A percentile compares a stretch with the other conserved stretches of the same genome.
Conservation (phyloP, 2,113 vertebrate species). For the Antechinus flavipes region DNA sequence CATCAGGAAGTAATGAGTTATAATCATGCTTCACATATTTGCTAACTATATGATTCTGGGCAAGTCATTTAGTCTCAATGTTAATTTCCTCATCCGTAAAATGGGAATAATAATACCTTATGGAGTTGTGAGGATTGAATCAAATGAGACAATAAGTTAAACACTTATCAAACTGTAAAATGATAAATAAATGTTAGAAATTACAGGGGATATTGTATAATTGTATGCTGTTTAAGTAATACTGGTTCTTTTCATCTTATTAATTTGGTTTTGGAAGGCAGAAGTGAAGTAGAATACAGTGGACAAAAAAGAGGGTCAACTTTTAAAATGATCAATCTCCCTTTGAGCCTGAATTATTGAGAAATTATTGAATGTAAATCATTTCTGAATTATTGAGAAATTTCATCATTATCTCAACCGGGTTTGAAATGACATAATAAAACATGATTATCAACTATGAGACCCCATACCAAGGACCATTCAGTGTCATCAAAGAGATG, state of each 20-base stretch:
- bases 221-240: background rate
- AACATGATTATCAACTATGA: background rate
- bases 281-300: background rate
- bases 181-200: background rate
- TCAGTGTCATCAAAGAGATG: background rate
- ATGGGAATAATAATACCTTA: background rate
- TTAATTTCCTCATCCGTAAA: background rate
- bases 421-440: constrained; percentile 14
- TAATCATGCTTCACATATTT: background rate
- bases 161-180: background rate
- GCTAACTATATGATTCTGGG: background rate
- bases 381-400: background rate
- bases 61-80: background rate
- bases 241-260: background rate
- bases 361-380: background rate
- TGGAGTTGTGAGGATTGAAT: background rate
- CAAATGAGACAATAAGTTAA: background rate
- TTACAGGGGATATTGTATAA: background rate
- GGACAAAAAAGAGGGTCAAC: background rate
- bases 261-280: background rate
- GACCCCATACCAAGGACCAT: background rate
- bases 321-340: background rate
- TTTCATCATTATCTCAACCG: background rate
- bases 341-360: background rate
- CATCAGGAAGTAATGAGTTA: background rate